Percentiles rank a stretch among this genome's conserved stretches.
These are phyloP conservation scores for Deroptyus accipitrinus DNA, from an alignment of 2,113 vertebrate genomes.

Conservation along the genomic window DNA sequence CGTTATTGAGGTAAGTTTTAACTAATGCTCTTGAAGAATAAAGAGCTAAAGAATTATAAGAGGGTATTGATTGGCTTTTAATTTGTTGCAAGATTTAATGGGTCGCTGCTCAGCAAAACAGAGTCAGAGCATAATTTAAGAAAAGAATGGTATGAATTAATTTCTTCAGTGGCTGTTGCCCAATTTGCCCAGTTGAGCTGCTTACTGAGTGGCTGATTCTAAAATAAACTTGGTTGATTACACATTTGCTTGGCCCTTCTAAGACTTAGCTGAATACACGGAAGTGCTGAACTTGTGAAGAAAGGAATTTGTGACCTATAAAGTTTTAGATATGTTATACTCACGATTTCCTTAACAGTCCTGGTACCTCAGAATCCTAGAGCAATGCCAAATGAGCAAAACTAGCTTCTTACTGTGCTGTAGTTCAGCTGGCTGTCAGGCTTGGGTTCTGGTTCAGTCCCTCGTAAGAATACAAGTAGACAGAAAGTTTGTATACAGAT, in stretches of 20 bases:
- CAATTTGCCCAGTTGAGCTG: conserved; percentile 49
- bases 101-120: conserved; percentile 65
- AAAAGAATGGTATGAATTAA: neutral
- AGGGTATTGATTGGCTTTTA: conserved; percentile 38
- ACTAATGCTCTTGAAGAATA: conserved; percentile 65
- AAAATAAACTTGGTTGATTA: conserved; percentile 45
- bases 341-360: neutral
- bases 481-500: neutral
- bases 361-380: neutral
- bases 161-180: conserved; percentile 47
- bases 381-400: neutral
- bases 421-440: neutral
- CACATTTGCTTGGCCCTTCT: conserved; percentile 37
- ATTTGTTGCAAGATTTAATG: conserved; percentile 52
- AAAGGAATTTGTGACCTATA: neutral
- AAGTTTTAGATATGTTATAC: neutral
- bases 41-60: conserved; percentile 38
- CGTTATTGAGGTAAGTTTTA: conserved; percentile 97
- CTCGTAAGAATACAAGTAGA: neutral
- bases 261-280: neutral
- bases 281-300: conserved; percentile 17
- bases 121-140: conserved; percentile 61
- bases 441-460: conserved; percentile 48
- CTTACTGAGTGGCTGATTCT: conserved; percentile 50
- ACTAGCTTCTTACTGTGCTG: neutral